Conservation (phyloP, 1,140 invertebrate genomes). For the Eurosta solidaginis region DNA sequence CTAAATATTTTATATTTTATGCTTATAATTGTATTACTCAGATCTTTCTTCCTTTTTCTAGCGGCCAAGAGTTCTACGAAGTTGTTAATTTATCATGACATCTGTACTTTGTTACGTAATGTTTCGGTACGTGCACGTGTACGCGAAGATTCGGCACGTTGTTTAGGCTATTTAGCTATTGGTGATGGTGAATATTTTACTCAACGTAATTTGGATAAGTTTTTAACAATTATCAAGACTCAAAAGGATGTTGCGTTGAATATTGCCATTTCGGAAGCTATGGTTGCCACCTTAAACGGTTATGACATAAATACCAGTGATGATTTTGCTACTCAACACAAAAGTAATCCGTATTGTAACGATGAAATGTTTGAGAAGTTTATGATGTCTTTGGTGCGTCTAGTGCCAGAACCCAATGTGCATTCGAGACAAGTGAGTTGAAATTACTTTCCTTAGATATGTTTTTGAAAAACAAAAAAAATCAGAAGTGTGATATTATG, state of each 20-base stretch:
- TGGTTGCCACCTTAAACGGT: slow-evolving; percentile 54
- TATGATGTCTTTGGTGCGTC: slow-evolving; percentile 71
- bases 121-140: slow-evolving; percentile 51
- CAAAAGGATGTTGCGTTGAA: slow-evolving; percentile 57
- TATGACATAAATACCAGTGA: slow-evolving; percentile 65
- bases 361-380: slow-evolving; percentile 70
- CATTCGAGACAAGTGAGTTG: slow-evolving; percentile 77
- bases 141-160: slow-evolving; percentile 53
- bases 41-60: neutral
- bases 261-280: slow-evolving; percentile 57
- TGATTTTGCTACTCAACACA: slow-evolving; percentile 62
- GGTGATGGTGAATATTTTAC: slow-evolving; percentile 57
- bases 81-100: slow-evolving; percentile 46
- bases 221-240: slow-evolving; percentile 48
- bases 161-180: slow-evolving; percentile 55
- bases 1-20: neutral
- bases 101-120: slow-evolving; percentile 51
- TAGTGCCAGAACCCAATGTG: slow-evolving; percentile 76
- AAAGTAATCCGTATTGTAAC: slow-evolving; percentile 44
- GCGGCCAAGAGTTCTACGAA: slow-evolving; percentile 45
- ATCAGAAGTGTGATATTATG: too few species aligned
- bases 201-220: slow-evolving; percentile 52
- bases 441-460: neutral
- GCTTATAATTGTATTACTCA: neutral
- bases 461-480: slow-evolving; percentile 32